Evolutionary conservation across 1,140 invertebrate genomes (phyloP).

Genomic region (Drosophila baimaii): DNA sequence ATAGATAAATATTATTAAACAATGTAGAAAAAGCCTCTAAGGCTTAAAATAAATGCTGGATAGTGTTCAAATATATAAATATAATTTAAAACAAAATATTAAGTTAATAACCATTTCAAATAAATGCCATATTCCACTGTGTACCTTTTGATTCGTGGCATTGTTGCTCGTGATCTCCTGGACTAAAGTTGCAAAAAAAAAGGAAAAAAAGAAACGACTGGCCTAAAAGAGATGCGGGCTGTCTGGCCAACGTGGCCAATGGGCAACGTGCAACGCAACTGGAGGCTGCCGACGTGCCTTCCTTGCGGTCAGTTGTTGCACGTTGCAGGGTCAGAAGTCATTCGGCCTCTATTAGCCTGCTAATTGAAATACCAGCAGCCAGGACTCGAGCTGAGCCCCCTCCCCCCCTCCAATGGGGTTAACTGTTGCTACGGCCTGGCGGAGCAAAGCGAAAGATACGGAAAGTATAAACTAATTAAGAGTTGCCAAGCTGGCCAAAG

Average conservation of each 20-base stretch:
- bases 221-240: slow-evolving; percentile 25
- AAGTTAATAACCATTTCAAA: too few species aligned
- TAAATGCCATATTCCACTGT: too few species aligned
- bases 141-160: background rate
- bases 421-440: slow-evolving; percentile 20
- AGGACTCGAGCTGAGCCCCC: slow-evolving; percentile 3
- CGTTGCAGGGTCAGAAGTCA: slow-evolving; percentile 46
- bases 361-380: slow-evolving; percentile 46
- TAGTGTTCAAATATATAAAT: too few species aligned
- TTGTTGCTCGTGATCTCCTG: slow-evolving; percentile 29
- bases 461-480: slow-evolving; percentile 40
- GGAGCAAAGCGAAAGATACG: slow-evolving; percentile 12
- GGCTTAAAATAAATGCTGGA: too few species aligned
- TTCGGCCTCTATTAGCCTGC: slow-evolving; percentile 45
- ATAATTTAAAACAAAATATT: too few species aligned
- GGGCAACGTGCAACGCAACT: slow-evolving; percentile 28
- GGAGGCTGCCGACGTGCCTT: slow-evolving; percentile 40
- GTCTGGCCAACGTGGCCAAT: slow-evolving; percentile 11
- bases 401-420: background rate
- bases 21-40: too few species aligned
- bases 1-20: too few species aligned
- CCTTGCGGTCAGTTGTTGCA: slow-evolving; percentile 48
- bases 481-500: slow-evolving; percentile 20
- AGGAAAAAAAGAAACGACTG: slow-evolving; percentile 13
- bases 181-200: slow-evolving; percentile 18